Evolutionary conservation across 2,888 invertebrate species (phyloP), one percentile per base, ranked within the genome.

Genomic region (Drosophila barbarae): DNA sequence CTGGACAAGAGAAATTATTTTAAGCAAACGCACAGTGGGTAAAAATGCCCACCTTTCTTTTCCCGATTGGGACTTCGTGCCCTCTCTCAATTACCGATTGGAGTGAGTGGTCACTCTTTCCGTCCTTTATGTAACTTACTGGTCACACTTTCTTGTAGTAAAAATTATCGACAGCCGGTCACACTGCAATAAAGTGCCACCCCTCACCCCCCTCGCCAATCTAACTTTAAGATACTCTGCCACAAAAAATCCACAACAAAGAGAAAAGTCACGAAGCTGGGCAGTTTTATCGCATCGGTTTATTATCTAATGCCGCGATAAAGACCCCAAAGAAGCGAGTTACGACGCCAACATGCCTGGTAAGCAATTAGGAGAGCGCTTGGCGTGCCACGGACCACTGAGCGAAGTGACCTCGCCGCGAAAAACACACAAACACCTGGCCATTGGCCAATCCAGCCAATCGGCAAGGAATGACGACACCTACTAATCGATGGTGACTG

Each of bases 251-350:
- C 32, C 41, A 50, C 54, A 38, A 55, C 38, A 66, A 44, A 36
- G 34, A 36, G 39, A 65, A 56, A 66, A 56, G 49, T 23, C 39
- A 30, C 38, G 23, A 35, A 18, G 15, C 28, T 42, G 18, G 15
- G 23, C 42, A 47, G 41, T 66, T 65, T 74, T 84, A 84, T 78
- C 79, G 52, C 67, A 44, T 42, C 59, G 65, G 60, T 52, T 76
- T 73, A 73, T 69, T 73, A 83, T 77, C 80, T 69, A 74, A 76
- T 70, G 70, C 55, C 15, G 73, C 73, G 82, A 78, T 74, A 76
- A 72, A 71, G 32, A 32, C 58, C 21, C 38, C 44, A 47, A 55
- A 57, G 44, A 47, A 54, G 63, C 41, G 53, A 67, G 53, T 52
- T 52, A 47, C 56, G 36, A 68, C 64, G 38, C 59, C 55, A 66